Evolutionary conservation across 2,888 invertebrate species (phyloP).

Genomic region (Strigamia transsilvanica): DNA sequence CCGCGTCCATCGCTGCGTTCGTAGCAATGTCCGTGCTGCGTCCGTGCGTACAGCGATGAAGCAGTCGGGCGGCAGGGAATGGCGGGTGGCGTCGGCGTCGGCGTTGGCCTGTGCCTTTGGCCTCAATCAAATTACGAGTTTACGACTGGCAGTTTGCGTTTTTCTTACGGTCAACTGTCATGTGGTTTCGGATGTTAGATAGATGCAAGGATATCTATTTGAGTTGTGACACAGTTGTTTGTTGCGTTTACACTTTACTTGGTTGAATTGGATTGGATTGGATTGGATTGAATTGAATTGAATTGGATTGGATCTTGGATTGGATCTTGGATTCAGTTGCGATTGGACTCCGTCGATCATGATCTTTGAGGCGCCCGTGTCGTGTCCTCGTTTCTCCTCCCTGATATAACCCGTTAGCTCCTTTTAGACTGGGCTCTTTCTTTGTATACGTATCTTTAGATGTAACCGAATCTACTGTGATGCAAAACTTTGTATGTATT

Average conservation of each 20-base stretch:
- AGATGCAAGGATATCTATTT: no score
- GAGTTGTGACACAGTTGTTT: no score
- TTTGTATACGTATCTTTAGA: slow-evolving; percentile 54
- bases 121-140: slow-evolving; percentile 26
- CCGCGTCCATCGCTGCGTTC: slow-evolving; percentile 6
- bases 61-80: slow-evolving; percentile 39
- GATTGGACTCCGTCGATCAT: slow-evolving; percentile 24
- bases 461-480: slow-evolving; percentile 52
- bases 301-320: background rate
- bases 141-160: background rate
- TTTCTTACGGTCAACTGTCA: no score
- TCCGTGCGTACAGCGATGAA: slow-evolving; percentile 48
- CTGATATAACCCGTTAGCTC: slow-evolving; percentile 38
- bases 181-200: no score
- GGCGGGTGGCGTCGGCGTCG: slow-evolving; percentile 46
- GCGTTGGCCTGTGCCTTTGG: slow-evolving; percentile 47
- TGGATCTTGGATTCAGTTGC: background rate
- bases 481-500: slow-evolving; percentile 52
- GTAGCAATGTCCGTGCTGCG: slow-evolving; percentile 43
- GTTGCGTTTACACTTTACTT: no score
- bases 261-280: background rate
- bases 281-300: background rate
- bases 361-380: slow-evolving; percentile 43
- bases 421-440: slow-evolving; percentile 29
- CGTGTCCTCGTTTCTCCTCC: slow-evolving; percentile 30